A percentile compares a stretch with the other conserved stretches of the same genome.
These are phyloP conservation scores for Magallana nippona DNA, from an alignment of 2,888 invertebrate species.

Conservation along the genomic window DNA sequence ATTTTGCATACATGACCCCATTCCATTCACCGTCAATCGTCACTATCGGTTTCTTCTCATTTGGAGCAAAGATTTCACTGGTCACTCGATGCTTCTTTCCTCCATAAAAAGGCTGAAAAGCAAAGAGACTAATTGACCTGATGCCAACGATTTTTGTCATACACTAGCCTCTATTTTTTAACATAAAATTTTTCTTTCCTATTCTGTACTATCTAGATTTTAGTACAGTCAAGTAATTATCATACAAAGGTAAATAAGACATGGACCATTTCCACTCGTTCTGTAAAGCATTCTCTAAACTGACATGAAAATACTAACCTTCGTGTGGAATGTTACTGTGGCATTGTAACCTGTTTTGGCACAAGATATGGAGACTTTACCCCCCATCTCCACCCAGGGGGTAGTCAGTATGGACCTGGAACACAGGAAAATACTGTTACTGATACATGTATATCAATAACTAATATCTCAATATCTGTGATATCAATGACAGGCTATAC, in stretches of 20 bases:
- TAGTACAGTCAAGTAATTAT: no score
- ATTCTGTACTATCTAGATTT: no score
- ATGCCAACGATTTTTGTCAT: not conserved
- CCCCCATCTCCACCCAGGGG: slow-evolving; percentile 99
- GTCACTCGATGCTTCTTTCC: slow-evolving; percentile 93
- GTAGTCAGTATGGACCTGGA: slow-evolving; percentile 95
- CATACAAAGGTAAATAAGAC: no score
- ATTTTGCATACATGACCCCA: slow-evolving; percentile 94
- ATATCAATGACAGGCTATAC: not conserved
- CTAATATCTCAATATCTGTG: no score
- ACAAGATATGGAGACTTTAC: slow-evolving; percentile 93
- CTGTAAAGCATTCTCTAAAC: no score
- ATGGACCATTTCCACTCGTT: no score
- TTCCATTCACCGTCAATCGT: slow-evolving; percentile 98
- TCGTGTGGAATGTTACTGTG: slow-evolving; percentile 96
- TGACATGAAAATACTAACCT: slow-evolving; percentile 80
- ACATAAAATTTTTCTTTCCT: no score
- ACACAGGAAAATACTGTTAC: slow-evolving; percentile 1
- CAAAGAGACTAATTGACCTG: not conserved
- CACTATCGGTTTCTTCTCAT: slow-evolving; percentile 93
- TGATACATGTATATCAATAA: no score
- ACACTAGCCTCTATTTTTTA: not conserved
- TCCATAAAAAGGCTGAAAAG: slow-evolving; percentile 91
- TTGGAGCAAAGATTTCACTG: slow-evolving; percentile 88
- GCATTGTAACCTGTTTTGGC: slow-evolving; percentile 95